phyloP scores from a whole-genome alignment of 2,797 vertebrate species.

The Phrynocephalus vlangalii region DNA sequence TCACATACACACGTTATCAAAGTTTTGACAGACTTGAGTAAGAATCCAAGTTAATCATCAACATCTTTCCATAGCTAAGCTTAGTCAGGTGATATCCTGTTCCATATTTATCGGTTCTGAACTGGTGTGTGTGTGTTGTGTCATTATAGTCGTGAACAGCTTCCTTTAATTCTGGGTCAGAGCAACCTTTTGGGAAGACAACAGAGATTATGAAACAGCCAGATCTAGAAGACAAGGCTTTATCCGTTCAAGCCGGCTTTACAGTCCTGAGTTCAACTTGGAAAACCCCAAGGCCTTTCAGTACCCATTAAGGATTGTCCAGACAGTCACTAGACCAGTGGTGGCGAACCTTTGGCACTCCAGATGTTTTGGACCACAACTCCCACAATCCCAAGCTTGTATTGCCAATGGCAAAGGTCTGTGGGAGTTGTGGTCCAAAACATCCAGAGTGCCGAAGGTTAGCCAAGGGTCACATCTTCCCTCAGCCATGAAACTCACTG shows the following conservation, averaged over 20 bases:
- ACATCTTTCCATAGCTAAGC: background rate
- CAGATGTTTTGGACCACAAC: no score
- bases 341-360: no score
- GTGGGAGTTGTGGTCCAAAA: no score
- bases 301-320: no score
- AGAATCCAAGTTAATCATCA: background rate
- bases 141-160: no score
- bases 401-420: no score
- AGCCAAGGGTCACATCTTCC: no score
- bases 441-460: no score
- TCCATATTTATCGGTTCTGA: background rate
- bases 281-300: no score
- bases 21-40: background rate
- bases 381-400: no score
- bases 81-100: background rate
- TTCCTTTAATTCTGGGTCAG: background rate
- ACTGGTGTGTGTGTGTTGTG: background rate
- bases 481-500: no score
- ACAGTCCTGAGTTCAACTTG: background rate
- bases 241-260: background rate
- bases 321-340: no score
- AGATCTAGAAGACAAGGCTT: background rate
- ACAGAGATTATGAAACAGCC: background rate
- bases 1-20: background rate
- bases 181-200: background rate